Evolutionary conservation across 1,140 invertebrate genomes (phyloP), one percentile per base, ranked within the genome.

Genomic region (Ceratosolen solmsi): DNA sequence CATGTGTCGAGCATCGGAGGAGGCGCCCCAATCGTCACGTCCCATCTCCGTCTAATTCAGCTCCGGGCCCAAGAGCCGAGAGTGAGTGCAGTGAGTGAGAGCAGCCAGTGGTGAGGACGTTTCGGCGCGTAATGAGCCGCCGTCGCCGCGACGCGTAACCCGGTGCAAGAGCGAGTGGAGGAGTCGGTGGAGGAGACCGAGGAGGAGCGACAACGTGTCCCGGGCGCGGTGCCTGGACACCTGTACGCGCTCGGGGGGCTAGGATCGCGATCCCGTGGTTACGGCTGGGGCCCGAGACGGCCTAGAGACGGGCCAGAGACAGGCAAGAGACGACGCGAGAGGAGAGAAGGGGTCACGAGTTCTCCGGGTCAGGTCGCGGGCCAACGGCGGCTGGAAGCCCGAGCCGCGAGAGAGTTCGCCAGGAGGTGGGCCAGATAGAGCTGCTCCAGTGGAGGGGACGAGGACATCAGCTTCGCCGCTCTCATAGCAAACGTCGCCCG

Each of bases 401-500:
- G 70, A 25, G 22, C n/a, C 25, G 71, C 25, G 71, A 54, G 71
- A 46, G 9, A 38, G 56, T 54, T 54, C 51, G 20, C 25, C 54
- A 11, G 2, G 54, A 33, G 72, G 30, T 13, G n/a, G 46, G 71
- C 8, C 25, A 46, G 22, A 27, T 0, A 25, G 70, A 36, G 38
- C 4, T 11, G 41, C 30, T 3, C 25, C 25, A 15, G 73, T 13
- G 38, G 25, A 25, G 63, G 49, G 33, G 80, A 46, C 33, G 73
- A 71, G 38, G 75, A 82, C 36, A 82, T 81, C 68, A 85, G 72
- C 46, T 83, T 74, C 77, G 71, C 78, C 63, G 33, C 63, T 56
- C 71, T 56, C 63, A 27, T 33, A 54, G 58, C 68, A 75, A 83
- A 81, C 84, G 84, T 86, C 84, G 85, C 83, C 84, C 84, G 86